Evolutionary conservation across 2,888 invertebrate genomes (phyloP), one percentile per base, ranked within the genome.

Genomic region (Choreutis nemorana): DNA sequence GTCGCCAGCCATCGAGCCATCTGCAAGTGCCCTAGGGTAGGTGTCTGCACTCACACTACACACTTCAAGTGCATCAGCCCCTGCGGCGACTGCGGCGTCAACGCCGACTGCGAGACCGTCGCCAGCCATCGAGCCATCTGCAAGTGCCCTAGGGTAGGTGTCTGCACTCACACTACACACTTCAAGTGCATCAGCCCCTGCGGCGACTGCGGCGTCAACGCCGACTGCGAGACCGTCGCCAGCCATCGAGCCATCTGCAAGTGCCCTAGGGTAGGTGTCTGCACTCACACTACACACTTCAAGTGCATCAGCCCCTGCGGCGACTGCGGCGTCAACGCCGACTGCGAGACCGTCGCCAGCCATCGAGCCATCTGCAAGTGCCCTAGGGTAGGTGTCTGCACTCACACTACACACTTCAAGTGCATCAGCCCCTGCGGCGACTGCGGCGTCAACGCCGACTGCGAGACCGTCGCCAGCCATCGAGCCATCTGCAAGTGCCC

Each of bases 341-440:
- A 87, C 49, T 93, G 93, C 54, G 85, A 86, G 42, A 83, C 84
- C 1, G 90, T 90, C 2, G 60, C 84, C 29, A 87, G 87, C 44
- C 92, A 92, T 51, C 82, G 86, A 30, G 87, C 91, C 4, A 67
- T 87, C 27, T 93, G 92, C 75, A 87, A 86, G 49, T 92, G 91
- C 47, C 90, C 91, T 3, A 85, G 86, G 56, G 89, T 89, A 50
- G 70, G 61, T 44, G 23, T 7, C 7, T 23, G 14, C 15, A 8
- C n/a, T n/a, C n/a, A n/a, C n/a, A n/a, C n/a, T n/a, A n/a, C n/a
- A n/a, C n/a, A 84, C 46, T 91, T 85, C 72, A 87, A 84, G 54
- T 93, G 93, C 51, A 82, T 83, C 38, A 87, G 85, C 43, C 88
- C 91, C 1, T 93, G 93, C 59, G 77, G 81, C 20, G 84, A 86